Evolutionary conservation across 2,113 vertebrate species (phyloP).

Genomic region (Eublepharis macularius): DNA sequence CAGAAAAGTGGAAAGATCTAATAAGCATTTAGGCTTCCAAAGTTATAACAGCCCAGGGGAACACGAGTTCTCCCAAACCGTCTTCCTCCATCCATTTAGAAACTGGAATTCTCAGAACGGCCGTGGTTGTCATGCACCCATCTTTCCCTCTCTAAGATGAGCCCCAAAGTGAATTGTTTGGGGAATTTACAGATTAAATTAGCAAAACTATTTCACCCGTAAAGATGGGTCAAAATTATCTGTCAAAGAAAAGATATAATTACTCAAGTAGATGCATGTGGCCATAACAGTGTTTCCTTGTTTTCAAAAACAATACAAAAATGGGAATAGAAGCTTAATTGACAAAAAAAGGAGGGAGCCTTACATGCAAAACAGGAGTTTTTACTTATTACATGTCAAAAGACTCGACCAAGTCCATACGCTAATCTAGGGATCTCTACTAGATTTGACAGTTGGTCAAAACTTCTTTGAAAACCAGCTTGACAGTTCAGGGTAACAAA

Average conservation of each 20-base stretch:
- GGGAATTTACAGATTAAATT: too few relatives aligned
- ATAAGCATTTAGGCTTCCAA: not conserved
- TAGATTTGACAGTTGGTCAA: too few relatives aligned
- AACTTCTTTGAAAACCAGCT: not conserved
- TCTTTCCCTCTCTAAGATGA: too few relatives aligned
- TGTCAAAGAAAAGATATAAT: too few relatives aligned
- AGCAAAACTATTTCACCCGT: too few relatives aligned
- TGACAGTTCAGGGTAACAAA: not conserved
- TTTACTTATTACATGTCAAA: not conserved
- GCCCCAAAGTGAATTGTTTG: too few relatives aligned
- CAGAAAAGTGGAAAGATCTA: not conserved
- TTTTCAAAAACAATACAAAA: too few relatives aligned
- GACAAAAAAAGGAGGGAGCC: not conserved
- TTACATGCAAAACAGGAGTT: not conserved
- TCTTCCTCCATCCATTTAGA: not conserved
- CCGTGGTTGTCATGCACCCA: too few relatives aligned
- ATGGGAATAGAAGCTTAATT: too few relatives aligned
- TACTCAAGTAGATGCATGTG: too few relatives aligned
- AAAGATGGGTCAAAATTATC: too few relatives aligned
- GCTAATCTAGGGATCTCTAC: not conserved
- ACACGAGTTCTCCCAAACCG: not conserved
- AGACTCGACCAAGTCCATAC: not conserved
- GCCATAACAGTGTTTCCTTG: too few relatives aligned
- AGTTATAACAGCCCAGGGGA: not conserved
- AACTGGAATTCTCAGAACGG: not conserved